Evolutionary conservation across 2,113 vertebrate genomes (phyloP), one percentile per base, ranked within the genome.

Genomic region (Xiphias gladius): DNA sequence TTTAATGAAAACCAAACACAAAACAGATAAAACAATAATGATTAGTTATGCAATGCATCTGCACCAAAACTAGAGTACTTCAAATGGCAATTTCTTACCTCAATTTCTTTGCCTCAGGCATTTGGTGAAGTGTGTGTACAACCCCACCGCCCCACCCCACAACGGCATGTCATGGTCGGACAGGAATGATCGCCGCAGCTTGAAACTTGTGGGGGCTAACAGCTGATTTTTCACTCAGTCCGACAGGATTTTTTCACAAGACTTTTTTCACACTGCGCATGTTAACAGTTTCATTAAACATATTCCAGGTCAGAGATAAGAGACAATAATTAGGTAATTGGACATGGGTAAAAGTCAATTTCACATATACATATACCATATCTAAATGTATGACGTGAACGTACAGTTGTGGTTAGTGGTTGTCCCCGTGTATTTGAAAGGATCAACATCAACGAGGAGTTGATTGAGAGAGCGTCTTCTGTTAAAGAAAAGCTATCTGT

Each of bases 401-500:
- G 19, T 59, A 22, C 16, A 70, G 32, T 14, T 30, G 8, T 63
- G 26, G 37, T 68, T 57, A 65, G n/a, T n/a, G 32, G 62, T 24
- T 28, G 55, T 70, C 7, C 1, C 3, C 0, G 37, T 72, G 2
- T 48, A 48, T 86, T 26, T 70, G 30, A 76, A 73, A 37, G 37
- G 68, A 76, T 86, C 52, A 69, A 54, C 20, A 11, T 79, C 84
- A 30, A 52, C 0, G 2, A 37, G 72, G 75, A 83, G 75, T 66
- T 73, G 70, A 85, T 67, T 67, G 66, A 82, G 75, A 24, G 64
- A 48, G 69, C 48, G 19, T 80, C 82, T 71, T 37, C 59, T 46
- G 73, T 78, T 69, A 76, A 30, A 76, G 75, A 74, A 35, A 35
- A 0, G 80, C 70, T 82, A 84, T 89, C 79, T 85, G 80, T 83